Conservation (phyloP, 23 tunicate genomes). For the Ciona savignyi region DNA sequence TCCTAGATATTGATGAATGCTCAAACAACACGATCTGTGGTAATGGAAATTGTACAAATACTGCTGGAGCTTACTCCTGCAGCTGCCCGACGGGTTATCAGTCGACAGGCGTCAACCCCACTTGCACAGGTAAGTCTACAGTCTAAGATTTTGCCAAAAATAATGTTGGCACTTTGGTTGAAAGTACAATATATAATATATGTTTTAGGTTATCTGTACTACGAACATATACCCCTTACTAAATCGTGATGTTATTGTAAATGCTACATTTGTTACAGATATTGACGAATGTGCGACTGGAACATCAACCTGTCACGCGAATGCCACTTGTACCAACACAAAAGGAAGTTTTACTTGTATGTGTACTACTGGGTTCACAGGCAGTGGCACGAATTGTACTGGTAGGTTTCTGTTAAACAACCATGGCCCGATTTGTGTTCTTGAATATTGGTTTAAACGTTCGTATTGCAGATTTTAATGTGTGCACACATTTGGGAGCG, state of each 20-base stretch:
- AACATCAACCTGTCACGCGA: background rate
- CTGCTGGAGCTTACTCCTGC: background rate
- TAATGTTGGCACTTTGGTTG: too few species aligned
- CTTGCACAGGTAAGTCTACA: background rate
- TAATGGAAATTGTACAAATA: background rate
- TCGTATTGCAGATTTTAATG: background rate
- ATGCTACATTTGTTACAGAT: too few species aligned
- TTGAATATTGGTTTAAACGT: too few species aligned
- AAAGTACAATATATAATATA: too few species aligned
- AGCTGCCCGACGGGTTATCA: background rate
- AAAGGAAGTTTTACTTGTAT: background rate
- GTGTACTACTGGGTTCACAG: background rate
- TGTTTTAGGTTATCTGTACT: too few species aligned
- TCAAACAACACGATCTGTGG: background rate
- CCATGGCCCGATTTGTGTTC: too few species aligned
- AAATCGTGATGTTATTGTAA: too few species aligned
- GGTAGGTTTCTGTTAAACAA: background rate
- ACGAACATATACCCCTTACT: too few species aligned
- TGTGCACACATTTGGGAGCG: background rate
- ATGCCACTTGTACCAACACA: background rate
- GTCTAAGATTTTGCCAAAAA: too few species aligned
- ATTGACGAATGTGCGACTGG: background rate
- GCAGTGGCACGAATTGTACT: background rate
- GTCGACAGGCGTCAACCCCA: background rate
- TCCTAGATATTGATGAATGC: constrained; percentile 6